Base-by-base conservation (phyloP, 1,140 invertebrate genomes). In the Spodoptera frugiperda region DNA sequence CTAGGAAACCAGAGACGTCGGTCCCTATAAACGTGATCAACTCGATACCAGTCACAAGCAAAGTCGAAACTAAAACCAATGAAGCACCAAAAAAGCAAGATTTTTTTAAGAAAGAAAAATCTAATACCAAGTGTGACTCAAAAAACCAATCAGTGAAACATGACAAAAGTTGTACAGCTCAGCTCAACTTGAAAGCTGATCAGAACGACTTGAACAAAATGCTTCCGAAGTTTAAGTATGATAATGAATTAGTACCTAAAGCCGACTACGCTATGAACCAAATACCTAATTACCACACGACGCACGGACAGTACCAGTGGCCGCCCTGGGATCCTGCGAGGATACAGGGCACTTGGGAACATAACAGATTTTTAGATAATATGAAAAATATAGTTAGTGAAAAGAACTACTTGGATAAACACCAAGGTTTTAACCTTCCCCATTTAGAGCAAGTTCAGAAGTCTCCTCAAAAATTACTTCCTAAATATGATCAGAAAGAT, bases 241-340 rank as follows among this genome's bases (percentile, higher is more conserved):
- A 95, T 54, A 94, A 93, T 72, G 95, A 95, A 68, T 75, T 95
- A 11, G 83, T 95, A 4, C 92, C 94, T 1, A 95, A 95, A 83
- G 85, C 94, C 0, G 94, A 95, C 63, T 95, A 94, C 78, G 89
- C 94, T 0, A 95, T 96, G 87, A 95, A 96, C 81, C 95, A 95
- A 78, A 94, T 95, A 71, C 95, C 95, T 0, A 96, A 95, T 80
- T 96, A 96, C 77, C 95, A 96, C 78, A 94, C 95, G 12, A 91
- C 95, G 0, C 95, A 91, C 87, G 87, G 94, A 0, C 95, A 96
- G 79, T 96, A 96, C 73, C 94, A 95, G 83, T 96, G 95, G 93
- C 95, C 95, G 79, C 94, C 94, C 5, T 96, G 96, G 96, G 95
- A 96, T 74, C 91, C 88, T 3, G 91, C 95, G 44, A 78, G 92